phyloP scores from a whole-genome alignment of 2,888 invertebrate genomes.

The Eupithecia pulchellata region DNA sequence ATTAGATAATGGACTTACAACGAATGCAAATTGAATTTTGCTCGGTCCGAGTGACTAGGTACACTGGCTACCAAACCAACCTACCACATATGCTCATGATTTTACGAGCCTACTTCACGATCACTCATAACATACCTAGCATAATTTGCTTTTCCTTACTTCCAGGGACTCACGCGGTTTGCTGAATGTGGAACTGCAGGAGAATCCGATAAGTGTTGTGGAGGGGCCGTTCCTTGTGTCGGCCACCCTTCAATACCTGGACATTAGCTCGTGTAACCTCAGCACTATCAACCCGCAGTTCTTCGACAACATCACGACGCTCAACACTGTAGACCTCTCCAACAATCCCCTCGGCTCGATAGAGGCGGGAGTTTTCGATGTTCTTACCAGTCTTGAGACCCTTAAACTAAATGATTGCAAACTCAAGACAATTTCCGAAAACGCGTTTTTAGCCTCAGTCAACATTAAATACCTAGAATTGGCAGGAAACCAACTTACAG shows the following conservation, averaged over 20 bases:
- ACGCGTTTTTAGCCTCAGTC: conserved; percentile 84
- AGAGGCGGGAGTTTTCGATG: conserved; percentile 86
- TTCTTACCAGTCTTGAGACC: conserved; percentile 87
- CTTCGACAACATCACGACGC: conserved; percentile 87
- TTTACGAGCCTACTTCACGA: conserved; percentile 8
- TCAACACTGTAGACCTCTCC: conserved; percentile 89
- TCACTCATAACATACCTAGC: conserved; percentile 2
- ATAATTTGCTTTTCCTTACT: conserved; percentile 14
- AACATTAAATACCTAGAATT: conserved; percentile 88
- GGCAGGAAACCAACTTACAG: conserved; percentile 84
- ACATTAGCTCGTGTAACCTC: conserved; percentile 88
- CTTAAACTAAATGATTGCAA: conserved; percentile 88
- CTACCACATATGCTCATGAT: conserved; percentile 45
- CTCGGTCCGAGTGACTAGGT: conserved; percentile 49
- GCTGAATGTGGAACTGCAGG: conserved; percentile 88
- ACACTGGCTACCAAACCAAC: no score
- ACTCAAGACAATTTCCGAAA: conserved; percentile 84
- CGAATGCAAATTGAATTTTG: conserved; percentile 78
- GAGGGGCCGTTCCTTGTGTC: conserved; percentile 88
- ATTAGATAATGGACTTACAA: conserved; percentile 80
- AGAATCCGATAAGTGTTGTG: conserved; percentile 86
- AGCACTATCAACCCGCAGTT: conserved; percentile 86
- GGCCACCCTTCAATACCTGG: conserved; percentile 87
- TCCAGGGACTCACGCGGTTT: conserved; percentile 88
- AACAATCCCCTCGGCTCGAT: conserved; percentile 87